Evolutionary conservation across 2,113 vertebrate genomes (phyloP).

Genomic region (Trichechus manatus): DNA sequence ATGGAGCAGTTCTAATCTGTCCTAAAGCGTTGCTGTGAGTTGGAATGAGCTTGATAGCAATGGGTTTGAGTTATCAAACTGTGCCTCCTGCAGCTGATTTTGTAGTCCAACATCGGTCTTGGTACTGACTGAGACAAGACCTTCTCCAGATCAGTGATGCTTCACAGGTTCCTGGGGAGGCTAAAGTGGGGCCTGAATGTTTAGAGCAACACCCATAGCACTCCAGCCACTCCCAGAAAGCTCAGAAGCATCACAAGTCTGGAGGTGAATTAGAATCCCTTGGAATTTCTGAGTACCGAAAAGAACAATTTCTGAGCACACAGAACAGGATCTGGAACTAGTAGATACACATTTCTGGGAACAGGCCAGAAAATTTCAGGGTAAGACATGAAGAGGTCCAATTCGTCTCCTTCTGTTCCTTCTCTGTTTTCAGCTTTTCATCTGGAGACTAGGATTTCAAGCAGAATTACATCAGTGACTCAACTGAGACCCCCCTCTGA

Average conservation of each 20-base stretch:
- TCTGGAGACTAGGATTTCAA: neutral
- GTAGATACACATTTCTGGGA: neutral
- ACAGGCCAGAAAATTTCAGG: neutral
- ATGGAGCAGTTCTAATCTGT: no score
- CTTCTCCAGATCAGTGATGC: no score
- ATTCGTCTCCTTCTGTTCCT: neutral
- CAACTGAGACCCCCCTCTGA: neutral
- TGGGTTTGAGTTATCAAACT: neutral
- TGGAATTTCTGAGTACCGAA: neutral
- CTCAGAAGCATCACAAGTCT: neutral
- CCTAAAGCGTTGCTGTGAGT: neutral
- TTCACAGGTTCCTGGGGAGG: neutral
- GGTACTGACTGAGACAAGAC: neutral
- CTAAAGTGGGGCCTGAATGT: no score
- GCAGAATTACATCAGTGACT: neutral
- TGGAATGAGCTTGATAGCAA: neutral
- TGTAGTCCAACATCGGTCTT: no score
- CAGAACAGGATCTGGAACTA: neutral
- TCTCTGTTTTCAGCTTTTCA: constrained; percentile 17
- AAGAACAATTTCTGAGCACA: neutral
- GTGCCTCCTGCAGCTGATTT: neutral
- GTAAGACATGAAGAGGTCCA: neutral
- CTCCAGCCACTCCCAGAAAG: neutral
- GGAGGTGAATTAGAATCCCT: neutral
- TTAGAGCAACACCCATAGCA: neutral